These are phyloP conservation scores for Myanophis thanlyinensis DNA, from an alignment of 2,113 vertebrate genomes.

Conservation along the genomic window DNA sequence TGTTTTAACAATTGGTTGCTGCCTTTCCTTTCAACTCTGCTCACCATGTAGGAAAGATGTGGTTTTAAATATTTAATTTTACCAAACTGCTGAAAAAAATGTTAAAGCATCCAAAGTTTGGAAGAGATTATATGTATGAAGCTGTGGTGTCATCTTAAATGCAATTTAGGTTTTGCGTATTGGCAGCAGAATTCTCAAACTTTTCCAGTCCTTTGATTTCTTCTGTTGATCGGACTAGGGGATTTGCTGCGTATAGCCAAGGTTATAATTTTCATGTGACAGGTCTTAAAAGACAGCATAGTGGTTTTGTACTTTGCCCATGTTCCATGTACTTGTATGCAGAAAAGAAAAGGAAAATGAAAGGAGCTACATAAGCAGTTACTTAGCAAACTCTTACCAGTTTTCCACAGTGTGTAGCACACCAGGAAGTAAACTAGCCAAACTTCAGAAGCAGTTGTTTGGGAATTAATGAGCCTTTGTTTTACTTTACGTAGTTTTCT, in stretches of 20 bases:
- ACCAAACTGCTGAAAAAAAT: slow-evolving; percentile 76
- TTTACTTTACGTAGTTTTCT: not conserved
- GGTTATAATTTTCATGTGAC: slow-evolving; percentile 29
- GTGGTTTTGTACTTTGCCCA: slow-evolving; percentile 15
- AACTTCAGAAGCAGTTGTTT: not conserved
- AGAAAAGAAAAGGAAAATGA: slow-evolving; percentile 8
- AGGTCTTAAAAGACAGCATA: slow-evolving; percentile 27
- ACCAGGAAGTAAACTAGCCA: not conserved
- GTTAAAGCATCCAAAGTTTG: slow-evolving; percentile 60
- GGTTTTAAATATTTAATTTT: slow-evolving; percentile 87
- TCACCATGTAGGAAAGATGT: slow-evolving; percentile 71
- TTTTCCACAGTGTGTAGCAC: not conserved
- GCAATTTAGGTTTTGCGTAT: slow-evolving; percentile 20
- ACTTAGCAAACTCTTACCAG: not conserved
- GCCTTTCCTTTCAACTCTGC: slow-evolving; percentile 87
- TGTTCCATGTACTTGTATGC: not conserved
- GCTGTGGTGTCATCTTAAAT: slow-evolving; percentile 52
- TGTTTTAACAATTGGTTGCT: slow-evolving; percentile 89
- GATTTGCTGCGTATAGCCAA: slow-evolving; percentile 31
- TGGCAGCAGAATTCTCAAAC: slow-evolving; percentile 25
- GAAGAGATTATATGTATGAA: slow-evolving; percentile 48
- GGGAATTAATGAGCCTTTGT: not conserved
- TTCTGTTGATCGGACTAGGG: slow-evolving; percentile 17
- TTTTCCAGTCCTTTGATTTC: slow-evolving; percentile 25
- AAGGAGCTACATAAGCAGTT: not conserved